phyloP scores from a whole-genome alignment of 2,797 vertebrate genomes.

The Sylvia borin region DNA sequence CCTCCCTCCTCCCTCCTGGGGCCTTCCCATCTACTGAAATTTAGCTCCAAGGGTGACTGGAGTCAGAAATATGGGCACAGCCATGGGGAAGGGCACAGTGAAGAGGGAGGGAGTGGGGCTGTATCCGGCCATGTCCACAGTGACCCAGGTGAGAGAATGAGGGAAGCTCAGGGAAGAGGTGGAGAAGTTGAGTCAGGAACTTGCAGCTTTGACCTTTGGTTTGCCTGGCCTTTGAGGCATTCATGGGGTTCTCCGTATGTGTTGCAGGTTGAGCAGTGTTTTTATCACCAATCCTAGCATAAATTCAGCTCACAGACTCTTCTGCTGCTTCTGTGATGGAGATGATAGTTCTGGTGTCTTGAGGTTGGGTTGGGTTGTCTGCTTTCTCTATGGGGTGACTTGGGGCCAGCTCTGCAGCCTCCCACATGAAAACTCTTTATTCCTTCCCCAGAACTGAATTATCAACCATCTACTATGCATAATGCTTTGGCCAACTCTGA shows the following conservation, averaged over 20 bases:
- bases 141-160: rapidly evolving
- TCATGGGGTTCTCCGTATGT: not conserved
- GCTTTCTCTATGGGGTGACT: not conserved
- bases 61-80: not conserved
- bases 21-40: not conserved
- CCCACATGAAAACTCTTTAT: not conserved
- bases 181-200: not conserved
- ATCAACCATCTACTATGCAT: not conserved
- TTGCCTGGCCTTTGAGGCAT: not conserved
- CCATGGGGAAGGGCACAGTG: not conserved
- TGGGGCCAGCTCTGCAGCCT: not conserved
- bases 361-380: not conserved
- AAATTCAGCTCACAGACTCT: not conserved
- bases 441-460: not conserved
- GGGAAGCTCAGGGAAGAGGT: not conserved
- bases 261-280: not conserved
- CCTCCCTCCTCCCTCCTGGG: not conserved
- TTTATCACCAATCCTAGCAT: not conserved
- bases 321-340: not conserved
- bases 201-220: not conserved
- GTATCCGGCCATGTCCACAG: no score
- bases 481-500: not conserved
- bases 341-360: not conserved
- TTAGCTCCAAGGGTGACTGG: not conserved
- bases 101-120: not conserved